Evolutionary conservation across 2,113 vertebrate species (phyloP).

Genomic region (Rattus rattus): DNA sequence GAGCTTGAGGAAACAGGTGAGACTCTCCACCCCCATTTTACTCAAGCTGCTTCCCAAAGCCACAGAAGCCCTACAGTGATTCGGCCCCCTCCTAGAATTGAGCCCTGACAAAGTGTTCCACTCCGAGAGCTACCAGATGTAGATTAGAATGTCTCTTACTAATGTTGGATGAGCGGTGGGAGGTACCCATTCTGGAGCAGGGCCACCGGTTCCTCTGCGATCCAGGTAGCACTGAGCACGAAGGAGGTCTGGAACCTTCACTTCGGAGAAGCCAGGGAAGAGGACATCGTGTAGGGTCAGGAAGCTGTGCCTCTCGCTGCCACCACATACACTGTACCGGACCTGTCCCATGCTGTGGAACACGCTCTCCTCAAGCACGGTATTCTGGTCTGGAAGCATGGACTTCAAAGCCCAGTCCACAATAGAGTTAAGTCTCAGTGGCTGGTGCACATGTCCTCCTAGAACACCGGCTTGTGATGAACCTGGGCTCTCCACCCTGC

Average conservation of each 20-base stretch:
- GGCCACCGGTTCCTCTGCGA: not conserved
- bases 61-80: no score
- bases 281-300: not conserved
- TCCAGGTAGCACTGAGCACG: rapidly evolving
- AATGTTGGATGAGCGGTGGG: rapidly evolving
- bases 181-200: not conserved
- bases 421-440: rapidly evolving
- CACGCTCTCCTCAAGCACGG: rapidly evolving
- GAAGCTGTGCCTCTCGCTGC: not conserved
- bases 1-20: not conserved
- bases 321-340: rapidly evolving
- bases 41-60: not conserved
- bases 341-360: not conserved
- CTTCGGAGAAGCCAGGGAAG: no score
- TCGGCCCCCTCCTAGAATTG: not conserved
- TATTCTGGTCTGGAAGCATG: rapidly evolving
- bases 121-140: rapidly evolving
- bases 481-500: not conserved
- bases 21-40: not conserved
- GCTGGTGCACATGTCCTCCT: rapidly evolving
- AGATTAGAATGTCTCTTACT: not conserved
- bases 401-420: not conserved
- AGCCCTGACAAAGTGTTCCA: not conserved
- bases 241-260: not conserved
- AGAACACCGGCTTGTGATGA: no score